Evolutionary conservation across 2,113 vertebrate genomes (phyloP), one percentile per base, ranked within the genome.

Genomic region (Herpetotheres cachinnans): DNA sequence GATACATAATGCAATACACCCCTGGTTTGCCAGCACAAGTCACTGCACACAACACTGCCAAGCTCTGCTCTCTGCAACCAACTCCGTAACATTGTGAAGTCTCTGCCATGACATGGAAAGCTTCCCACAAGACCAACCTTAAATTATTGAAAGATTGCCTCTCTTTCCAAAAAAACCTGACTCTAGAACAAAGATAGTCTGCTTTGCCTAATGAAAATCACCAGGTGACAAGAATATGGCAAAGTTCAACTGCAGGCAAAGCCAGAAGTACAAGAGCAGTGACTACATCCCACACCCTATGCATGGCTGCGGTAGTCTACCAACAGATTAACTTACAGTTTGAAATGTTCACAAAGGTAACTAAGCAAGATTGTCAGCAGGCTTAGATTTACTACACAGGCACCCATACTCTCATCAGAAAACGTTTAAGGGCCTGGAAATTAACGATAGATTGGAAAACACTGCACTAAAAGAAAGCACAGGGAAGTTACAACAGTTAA

Each of bases 281-380:
- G 13, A 65, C 52, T 67, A 40, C 50, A 56, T 44, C 30, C 56
- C n/a, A 44, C 1, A 21, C 5, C 30, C 14, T 0, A 0, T 5
- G 21, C 14, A 25, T 2, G 24, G 36, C 29, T 69, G 34, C 26
- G 63, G 40, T 5, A 27, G 4, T 29, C 44, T 61, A 8, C 7
- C 6, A 10, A 55, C 0, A 1, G 46, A 71, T 59, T 38, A 59
- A 52, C 3, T 16, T 7, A 7, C 6, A 26, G 7, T 34, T 40
- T 72, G 62, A 76, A 69, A 76, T 2, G 38, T 17, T 58, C 77
- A 65, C 55, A 66, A 55, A 69, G 54, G 30, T 30, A 90, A 52
- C 2, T 2, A 47, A 74, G 30, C 6, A 36, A 61, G 32, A 58
- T 1, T n/a, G 18, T 10, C 58, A 36, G 42, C 55, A 84, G 77